Evolutionary conservation across 2,888 invertebrate genomes (phyloP), one percentile per base, ranked within the genome.

Genomic region (Idaea dimidiata): DNA sequence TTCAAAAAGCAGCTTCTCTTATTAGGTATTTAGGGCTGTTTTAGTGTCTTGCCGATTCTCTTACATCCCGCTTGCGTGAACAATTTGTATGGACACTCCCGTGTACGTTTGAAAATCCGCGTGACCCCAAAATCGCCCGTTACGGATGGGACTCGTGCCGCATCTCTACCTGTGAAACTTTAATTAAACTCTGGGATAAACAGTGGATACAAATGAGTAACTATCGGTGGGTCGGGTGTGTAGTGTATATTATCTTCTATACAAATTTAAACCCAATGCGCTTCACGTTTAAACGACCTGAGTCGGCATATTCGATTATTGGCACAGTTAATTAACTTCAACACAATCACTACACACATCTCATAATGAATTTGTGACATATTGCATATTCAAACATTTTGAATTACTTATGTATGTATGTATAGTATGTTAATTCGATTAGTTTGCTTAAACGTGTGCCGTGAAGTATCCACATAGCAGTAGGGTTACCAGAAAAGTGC

Each of bases 261-360:
- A 43, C 43, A 43, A 8, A n/a, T n/a, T n/a, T n/a, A n/a, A n/a
- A 8, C 43, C 10, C 8, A 43, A 43, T 43, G 10, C 43, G 7
- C 14, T 43, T 43, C 43, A 43, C 43, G 43, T 43, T 43, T 43
- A 65, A 64, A 57, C 57, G 57, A 32, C 57, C 53, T 57, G 58
- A 58, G 59, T 17, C 59, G 32, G 17, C 16, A 73, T 43, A 43
- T 69, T 72, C 68, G 70, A 72, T 75, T 74, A 77, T 74, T 73
- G 71, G 66, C 69, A 68, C 70, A 60, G 73, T 72, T 76, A 77
- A 78, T 78, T 76, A 78, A 73, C 72, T 75, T 68, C 69, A 63
- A 71, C 62, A 72, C 76, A 76, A 74, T 75, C 75, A 75, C 72
- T 64, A 66, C 60, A 24, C 24, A 24, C 14, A 57, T 60, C 66